Base-by-base conservation (phyloP, 1,140 invertebrate genomes). In the Drosophila melanica region DNA sequence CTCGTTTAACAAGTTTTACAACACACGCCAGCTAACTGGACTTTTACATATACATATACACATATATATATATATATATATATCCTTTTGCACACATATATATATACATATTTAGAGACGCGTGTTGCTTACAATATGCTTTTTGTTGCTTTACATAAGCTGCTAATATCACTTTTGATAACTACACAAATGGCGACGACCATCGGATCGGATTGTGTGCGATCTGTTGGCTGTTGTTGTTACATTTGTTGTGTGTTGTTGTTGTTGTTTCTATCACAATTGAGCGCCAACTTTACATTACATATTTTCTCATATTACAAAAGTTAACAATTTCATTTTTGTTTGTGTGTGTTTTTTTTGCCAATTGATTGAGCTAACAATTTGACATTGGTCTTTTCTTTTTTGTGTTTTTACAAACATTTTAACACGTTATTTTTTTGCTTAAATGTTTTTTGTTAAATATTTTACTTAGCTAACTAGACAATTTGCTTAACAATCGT, bases 401-500 rank as follows among this genome's bases (percentile, higher is more conserved):
- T 48, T 20, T 2, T n/a, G 54, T 74, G 10, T n/a, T 74, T 81
- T 89, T 73, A 79, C 75, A 89, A 77, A 79, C 82, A 76, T 77
- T 73, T 77, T 35, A 76, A 79, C 64, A 66, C 44, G 23, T 47
- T 30, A 67, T 37, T 30, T 41, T 66, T 66, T 78, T 57, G 8
- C 57, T 71, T 50, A 12, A 53, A 33, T 74, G 12, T 44, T 57
- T 57, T 55, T 68, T 69, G 41, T 47, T 64, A 59, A 73, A 58
- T 63, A 65, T 84, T 85, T 72, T 69, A 85, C 80, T 89, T 87
- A 89, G 82, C 82, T 87, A 89, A 77, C 82, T 86, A 86, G 81
- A 86, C 82, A 86, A 86, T 86, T 86, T 77, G 74, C 79, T 87
- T 87, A 86, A 86, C 82, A 87, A 81, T 87, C 81, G 69, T 33